phyloP scores from a whole-genome alignment of 2,797 vertebrate species.

The Cercopithecus mitis region DNA sequence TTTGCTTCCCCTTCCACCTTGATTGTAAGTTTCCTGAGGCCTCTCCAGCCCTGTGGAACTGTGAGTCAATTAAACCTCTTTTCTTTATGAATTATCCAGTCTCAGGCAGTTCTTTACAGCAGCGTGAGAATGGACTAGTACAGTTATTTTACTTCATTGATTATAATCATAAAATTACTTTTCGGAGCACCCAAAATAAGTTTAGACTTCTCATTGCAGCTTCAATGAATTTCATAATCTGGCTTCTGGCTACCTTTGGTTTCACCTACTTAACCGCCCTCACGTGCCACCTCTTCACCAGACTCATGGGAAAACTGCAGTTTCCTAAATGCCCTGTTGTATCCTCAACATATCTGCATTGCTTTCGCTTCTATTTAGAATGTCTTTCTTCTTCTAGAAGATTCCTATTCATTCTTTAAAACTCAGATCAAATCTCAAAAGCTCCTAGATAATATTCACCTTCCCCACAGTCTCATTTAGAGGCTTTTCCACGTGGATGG shows the following conservation, averaged over 20 bases:
- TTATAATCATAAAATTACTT: not conserved
- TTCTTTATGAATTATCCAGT: not conserved
- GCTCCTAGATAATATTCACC: not conserved
- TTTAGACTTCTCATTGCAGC: not conserved
- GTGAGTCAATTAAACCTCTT: not conserved
- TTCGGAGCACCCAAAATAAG: not conserved
- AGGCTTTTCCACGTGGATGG: fast-evolving
- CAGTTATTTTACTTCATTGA: not conserved
- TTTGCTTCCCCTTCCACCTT: not conserved
- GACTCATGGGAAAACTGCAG: not conserved
- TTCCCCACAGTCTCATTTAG: not conserved
- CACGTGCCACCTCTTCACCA: not conserved
- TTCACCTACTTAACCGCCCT: not conserved
- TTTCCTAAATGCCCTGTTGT: not conserved
- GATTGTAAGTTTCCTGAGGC: not conserved
- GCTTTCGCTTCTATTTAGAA: not conserved
- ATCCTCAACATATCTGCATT: not conserved
- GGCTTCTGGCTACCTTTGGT: not conserved
- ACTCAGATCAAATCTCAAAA: not conserved
- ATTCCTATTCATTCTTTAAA: not conserved
- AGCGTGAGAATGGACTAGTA: not conserved
- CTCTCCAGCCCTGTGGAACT: not conserved
- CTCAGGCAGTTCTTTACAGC: not conserved
- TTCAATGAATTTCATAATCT: not conserved
- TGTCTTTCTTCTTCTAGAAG: not conserved